phyloP scores from a whole-genome alignment of 2,113 vertebrate genomes.

The Psilopsiagon aymara region DNA sequence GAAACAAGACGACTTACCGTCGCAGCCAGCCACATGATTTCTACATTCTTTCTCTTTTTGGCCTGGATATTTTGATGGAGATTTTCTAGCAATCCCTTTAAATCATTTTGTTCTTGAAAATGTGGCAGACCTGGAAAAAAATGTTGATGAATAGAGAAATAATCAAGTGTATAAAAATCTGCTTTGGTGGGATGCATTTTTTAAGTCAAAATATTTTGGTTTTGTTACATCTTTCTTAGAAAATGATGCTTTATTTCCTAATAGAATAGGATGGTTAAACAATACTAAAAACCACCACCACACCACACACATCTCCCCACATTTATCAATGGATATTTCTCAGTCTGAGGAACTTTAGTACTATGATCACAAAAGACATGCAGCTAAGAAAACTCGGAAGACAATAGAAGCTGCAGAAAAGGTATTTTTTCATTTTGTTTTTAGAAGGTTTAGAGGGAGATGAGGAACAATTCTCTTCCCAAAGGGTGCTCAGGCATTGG shows the following conservation, averaged over 20 bases:
- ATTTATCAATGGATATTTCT: not conserved
- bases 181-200: not conserved
- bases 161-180: not conserved
- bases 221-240: not conserved
- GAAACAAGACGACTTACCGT: conserved; percentile 76
- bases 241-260: not conserved
- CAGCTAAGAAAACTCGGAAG: no score
- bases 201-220: not conserved
- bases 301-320: not conserved
- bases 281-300: not conserved
- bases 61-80: conserved; percentile 94
- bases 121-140: conserved; percentile 84
- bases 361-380: no score
- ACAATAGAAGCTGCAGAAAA: no score
- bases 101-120: conserved; percentile 92
- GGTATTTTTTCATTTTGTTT: no score
- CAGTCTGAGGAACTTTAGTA: not conserved
- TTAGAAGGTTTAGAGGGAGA: no score
- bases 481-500: no score
- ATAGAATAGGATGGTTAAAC: not conserved
- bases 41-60: conserved; percentile 97
- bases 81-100: conserved; percentile 93
- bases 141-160: not conserved
- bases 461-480: no score
- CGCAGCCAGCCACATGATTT: conserved; percentile 95